A percentile compares a stretch with the other conserved stretches of the same genome.
Conservation (phyloP, 2,113 vertebrate genomes). For the Lophochroa leadbeateri region DNA sequence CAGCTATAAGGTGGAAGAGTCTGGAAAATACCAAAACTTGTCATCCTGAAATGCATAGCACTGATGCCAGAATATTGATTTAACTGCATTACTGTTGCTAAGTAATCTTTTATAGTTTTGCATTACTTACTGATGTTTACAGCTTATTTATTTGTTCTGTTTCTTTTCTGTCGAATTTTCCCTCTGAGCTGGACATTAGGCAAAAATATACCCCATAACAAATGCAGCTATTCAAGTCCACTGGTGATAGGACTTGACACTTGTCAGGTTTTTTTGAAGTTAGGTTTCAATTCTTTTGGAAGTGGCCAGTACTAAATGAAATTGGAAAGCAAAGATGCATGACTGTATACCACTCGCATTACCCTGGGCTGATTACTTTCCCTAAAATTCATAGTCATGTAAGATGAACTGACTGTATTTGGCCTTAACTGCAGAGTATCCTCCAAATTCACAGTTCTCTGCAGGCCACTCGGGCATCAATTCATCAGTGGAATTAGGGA, state of each 20-base stretch:
- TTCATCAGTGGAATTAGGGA: not conserved
- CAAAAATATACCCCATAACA: not conserved
- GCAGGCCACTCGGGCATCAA: not conserved
- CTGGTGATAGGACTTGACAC: conserved; percentile 26
- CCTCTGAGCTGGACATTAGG: not conserved
- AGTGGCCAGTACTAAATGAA: not conserved
- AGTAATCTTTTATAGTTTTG: not conserved
- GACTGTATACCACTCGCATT: not conserved
- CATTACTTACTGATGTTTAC: not conserved
- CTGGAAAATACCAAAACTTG: conserved; percentile 63
- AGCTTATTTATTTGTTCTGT: not conserved
- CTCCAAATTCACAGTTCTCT: not conserved
- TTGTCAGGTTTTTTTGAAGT: conserved; percentile 37
- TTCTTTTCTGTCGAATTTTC: not conserved
- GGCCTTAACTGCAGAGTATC: not conserved
- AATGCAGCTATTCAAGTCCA: conserved; percentile 20
- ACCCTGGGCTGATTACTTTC: not conserved
- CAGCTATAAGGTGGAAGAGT: conserved; percentile 57
- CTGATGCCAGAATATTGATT: conserved; percentile 51
- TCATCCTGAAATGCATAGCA: conserved; percentile 24
- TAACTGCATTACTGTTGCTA: conserved; percentile 6
- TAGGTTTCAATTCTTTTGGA: conserved; percentile 2
- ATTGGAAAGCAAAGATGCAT: not conserved
- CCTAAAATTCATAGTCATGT: not conserved
- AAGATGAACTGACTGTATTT: not conserved